These are phyloP conservation scores for Orchestes rusci DNA, from an alignment of 2,888 invertebrate species.

Conservation along the genomic window DNA sequence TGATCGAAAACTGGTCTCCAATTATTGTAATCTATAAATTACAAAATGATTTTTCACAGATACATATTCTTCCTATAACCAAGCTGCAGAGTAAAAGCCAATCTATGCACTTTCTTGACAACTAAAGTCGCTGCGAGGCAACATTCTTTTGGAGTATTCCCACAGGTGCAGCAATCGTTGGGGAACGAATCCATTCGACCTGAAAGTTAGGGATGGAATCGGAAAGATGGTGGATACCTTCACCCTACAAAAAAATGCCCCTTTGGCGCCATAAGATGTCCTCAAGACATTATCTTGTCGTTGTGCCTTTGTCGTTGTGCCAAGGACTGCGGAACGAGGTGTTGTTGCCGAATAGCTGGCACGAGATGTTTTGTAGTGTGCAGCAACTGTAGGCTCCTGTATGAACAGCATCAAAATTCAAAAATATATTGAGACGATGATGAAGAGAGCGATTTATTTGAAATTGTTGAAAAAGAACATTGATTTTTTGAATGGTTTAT, in stretches of 20 bases:
- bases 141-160: neutral
- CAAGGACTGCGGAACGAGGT: neutral
- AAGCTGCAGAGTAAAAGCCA: too few species aligned
- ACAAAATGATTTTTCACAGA: too few species aligned
- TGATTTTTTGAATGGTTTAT: too few species aligned
- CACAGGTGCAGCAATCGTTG: neutral
- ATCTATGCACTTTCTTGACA: too few species aligned
- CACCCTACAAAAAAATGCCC: neutral
- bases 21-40: too few species aligned
- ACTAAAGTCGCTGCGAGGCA: too few species aligned
- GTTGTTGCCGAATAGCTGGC: neutral
- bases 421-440: too few species aligned
- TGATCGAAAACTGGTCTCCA: too few species aligned
- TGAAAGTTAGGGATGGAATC: neutral
- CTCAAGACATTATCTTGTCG: neutral
- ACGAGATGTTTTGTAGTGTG: neutral
- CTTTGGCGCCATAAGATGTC: neutral
- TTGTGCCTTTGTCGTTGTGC: neutral
- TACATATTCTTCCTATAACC: too few species aligned
- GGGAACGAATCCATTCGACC: neutral
- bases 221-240: neutral
- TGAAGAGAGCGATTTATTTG: too few species aligned
- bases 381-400: neutral
- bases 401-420: too few species aligned
- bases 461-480: too few species aligned